Evolutionary conservation across 2,888 invertebrate genomes (phyloP), one percentile per base, ranked within the genome.

Genomic region (Coelopa pilipes): DNA sequence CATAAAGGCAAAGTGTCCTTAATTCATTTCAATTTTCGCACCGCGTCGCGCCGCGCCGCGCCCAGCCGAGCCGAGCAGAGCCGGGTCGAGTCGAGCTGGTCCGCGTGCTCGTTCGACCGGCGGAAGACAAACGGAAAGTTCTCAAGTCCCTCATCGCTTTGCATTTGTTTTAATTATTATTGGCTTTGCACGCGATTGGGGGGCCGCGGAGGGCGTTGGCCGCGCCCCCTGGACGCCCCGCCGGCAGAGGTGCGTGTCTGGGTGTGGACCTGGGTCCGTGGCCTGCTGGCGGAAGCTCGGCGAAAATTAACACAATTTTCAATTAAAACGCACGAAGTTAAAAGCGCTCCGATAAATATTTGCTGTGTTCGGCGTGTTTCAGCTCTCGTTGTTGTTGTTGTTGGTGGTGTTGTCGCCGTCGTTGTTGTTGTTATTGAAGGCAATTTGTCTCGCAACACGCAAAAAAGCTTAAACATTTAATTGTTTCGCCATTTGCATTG

Each of bases 91-190:
- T n/a, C n/a, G n/a, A n/a, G n/a, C n/a, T n/a, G n/a, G n/a, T n/a
- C n/a, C n/a, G n/a, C n/a, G n/a, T n/a, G n/a, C n/a, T n/a, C 57
- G 24, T 10, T 34, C 34, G 34, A 12, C 34, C 59, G 17, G 2
- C 15, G 60, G 24, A 21, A 62, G 34, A 49, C 46, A 62, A 70
- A 73, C 59, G 45, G 46, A 74, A 49, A 66, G 69, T 73, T 34
- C 70, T 60, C 69, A 70, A 19, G 72, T 73, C 68, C 46, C 66
- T 66, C 46, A 47, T 49, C 59, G 45, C 62, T 53, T 62, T 59
- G 62, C 75, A 74, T 74, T 77, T 70, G 70, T 74, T 74, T 75
- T 75, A 77, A 77, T 77, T 77, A 75, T 76, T 75, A 70, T 75
- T 76, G 75, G 74, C 76, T 70, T 74, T 62, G 72, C 69, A 72